Base-by-base conservation (phyloP, 1,140 invertebrate genomes). In the Galleria mellonella region DNA sequence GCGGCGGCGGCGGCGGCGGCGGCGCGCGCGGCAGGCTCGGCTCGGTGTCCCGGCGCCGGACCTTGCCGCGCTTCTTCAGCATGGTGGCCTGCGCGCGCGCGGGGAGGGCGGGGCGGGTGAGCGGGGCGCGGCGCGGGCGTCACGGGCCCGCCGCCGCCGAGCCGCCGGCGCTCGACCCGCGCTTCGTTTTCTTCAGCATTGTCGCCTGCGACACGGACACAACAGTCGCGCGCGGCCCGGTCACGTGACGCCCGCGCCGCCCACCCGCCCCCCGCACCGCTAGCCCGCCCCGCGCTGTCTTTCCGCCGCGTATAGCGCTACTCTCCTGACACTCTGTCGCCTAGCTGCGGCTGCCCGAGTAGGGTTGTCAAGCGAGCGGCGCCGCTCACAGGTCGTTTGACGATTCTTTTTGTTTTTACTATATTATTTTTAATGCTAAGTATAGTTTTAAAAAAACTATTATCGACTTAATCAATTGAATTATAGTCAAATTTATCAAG, bases 171-270 rank as follows among this genome's bases (percentile, higher is more conserved):
- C 72, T 69, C 59, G 75, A 72, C 89, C 95, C 96, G 89, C 96
- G 96, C 91, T 97, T 97, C 89, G 91, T 96, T 93, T 97, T 96
- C 92, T 96, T 96, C 89, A 97, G 91, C 92, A 95, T 95, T 76
- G 93, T 94, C 82, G 93, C 93, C 92, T 92, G 90, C 68, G 17
- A 23, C 17, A 23, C 64, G 63, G 63, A 72, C 73, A 75, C 67
- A 13, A 78, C 60, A 37, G 32, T 14, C 15, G 12, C 11, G 10
- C 13, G 32, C 32, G 32, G 35, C 35, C 14, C 35, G 35, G 12
- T 56, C 41, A 33, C 61, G 53, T 59, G 57, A 47, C 56, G 52
- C 43, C 51, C 43, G 49, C 47, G 43, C 53, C 61, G 45, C 55
- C 47, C 62, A 36, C 53, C 35, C 52, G 38, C 46, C 27, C 54